Percentiles rank a stretch among this genome's conserved stretches.
Conservation (phyloP, 1,140 invertebrate species). For the Zaprionus africanus region DNA sequence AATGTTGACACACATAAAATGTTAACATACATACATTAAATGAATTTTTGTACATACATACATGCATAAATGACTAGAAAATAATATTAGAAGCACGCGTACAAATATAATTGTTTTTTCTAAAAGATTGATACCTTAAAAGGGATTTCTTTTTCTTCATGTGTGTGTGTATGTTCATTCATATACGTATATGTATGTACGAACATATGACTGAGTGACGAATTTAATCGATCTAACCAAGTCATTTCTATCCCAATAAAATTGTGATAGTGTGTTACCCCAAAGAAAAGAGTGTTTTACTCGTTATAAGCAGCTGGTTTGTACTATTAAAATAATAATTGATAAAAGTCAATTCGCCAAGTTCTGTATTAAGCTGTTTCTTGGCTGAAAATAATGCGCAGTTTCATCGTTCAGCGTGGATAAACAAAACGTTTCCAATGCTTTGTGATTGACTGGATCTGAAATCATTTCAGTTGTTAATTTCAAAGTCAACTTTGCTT, state of each 20-base stretch:
- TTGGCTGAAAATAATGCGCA: background rate
- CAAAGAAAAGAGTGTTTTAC: background rate
- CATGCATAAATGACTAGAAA: background rate
- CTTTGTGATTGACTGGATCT: background rate
- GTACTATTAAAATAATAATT: background rate
- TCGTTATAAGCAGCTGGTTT: background rate
- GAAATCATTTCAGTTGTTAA: background rate
- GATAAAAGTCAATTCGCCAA: background rate
- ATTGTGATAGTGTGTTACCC: background rate
- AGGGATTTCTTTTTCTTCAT: background rate
- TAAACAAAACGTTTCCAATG: background rate
- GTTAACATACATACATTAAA: constrained; percentile 3
- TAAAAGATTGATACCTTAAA: background rate
- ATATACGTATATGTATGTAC: background rate
- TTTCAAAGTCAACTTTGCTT: background rate
- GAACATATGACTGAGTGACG: background rate
- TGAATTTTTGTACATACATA: constrained; percentile 7
- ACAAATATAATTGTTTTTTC: constrained; percentile 8
- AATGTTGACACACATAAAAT: background rate
- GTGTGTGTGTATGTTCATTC: background rate
- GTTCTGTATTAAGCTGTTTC: background rate
- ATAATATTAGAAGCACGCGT: background rate
- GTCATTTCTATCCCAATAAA: background rate
- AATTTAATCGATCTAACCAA: constrained; percentile 1
- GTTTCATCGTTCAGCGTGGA: background rate